Conservation (phyloP, 1,140 invertebrate species). For the Caerostris extrusa region DNA sequence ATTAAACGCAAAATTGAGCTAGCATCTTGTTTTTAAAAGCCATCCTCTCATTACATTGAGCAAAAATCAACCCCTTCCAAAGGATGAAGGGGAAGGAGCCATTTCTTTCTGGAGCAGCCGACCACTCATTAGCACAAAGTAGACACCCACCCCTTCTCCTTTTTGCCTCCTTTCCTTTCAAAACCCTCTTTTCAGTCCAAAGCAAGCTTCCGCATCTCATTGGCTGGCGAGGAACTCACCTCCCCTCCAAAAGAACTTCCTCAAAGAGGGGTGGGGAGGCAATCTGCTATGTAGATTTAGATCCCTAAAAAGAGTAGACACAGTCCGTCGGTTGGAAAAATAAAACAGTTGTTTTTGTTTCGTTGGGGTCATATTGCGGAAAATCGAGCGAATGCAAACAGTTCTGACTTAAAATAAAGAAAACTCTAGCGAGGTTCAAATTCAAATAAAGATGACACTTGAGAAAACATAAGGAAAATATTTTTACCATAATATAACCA, state of each 20-base stretch:
- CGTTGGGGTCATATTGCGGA: background rate
- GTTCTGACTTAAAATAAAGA: background rate
- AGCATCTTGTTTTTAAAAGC: constrained; percentile 11
- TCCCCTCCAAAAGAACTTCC: constrained; percentile 33
- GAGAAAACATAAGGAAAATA: too few species aligned
- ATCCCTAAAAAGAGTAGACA: constrained; percentile 19
- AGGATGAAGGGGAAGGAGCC: constrained; percentile 26
- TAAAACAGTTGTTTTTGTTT: constrained; percentile 32
- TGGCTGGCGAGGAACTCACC: background rate
- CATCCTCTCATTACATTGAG: background rate
- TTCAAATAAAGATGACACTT: too few species aligned
- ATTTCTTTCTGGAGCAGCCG: constrained; percentile 60
- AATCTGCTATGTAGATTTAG: background rate
- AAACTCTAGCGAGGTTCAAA: too few species aligned
- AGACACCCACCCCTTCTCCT: constrained; percentile 52
- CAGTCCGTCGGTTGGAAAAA: constrained; percentile 23
- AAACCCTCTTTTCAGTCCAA: constrained; percentile 52
- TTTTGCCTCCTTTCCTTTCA: constrained; percentile 62
- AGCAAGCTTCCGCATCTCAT: constrained; percentile 31
- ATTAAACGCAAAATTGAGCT: constrained; percentile 19
- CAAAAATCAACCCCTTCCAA: constrained; percentile 1
- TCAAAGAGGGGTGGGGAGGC: background rate
- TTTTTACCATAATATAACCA: too few species aligned
- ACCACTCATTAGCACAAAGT: constrained; percentile 75
- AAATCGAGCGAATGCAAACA: constrained; percentile 1